Evolutionary conservation across 2,113 vertebrate genomes (phyloP), one percentile per base, ranked within the genome.

Genomic region (Anoplopoma fimbria): DNA sequence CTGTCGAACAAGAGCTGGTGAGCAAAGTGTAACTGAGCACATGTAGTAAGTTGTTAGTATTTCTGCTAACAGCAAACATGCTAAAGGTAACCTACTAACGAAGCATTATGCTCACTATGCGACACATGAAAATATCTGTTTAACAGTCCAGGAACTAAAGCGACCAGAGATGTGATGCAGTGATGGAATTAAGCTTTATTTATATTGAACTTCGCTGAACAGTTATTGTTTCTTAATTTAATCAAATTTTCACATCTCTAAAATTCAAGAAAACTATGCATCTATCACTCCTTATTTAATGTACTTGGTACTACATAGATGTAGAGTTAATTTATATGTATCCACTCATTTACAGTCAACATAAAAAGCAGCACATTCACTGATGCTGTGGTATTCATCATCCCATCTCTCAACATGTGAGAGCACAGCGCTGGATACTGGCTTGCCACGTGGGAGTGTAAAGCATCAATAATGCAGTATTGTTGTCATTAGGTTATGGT

Each of bases 401-500:
- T n/a, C n/a, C n/a, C n/a, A n/a, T n/a, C n/a, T n/a, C n/a, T n/a
- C n/a, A 69, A 79, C 60, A 65, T 71, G 38, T 75, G 61, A 72
- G 25, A 63, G 31, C 15, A n/a, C 55, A 57, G 34, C 8, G 29
- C 40, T 73, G 42, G n/a, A 62, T 85, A 69, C 9, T 73, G 36
- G 15, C 55, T 23, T 70, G 27, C 55, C 29, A 78, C 55, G 84
- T 87, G 88, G 82, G 86, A 29, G 70, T 69, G 47, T 31, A 21
- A 51, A 45, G n/a, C 68, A 82, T 83, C 55, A 82, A 81, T 81
- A 83, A 82, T 76, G 36, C 29, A 78, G 14, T 57, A 60, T 34
- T 65, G 51, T 55, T 87, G 58, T 68, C 75, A 86, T 79, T 57
- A 68, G 68, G 58, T 87, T 79, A 84, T 19, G 9, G 36, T 62